Evolutionary conservation across 2,797 vertebrate genomes (phyloP), one percentile per base, ranked within the genome.

Genomic region (Paratrypauchen microcephalus): DNA sequence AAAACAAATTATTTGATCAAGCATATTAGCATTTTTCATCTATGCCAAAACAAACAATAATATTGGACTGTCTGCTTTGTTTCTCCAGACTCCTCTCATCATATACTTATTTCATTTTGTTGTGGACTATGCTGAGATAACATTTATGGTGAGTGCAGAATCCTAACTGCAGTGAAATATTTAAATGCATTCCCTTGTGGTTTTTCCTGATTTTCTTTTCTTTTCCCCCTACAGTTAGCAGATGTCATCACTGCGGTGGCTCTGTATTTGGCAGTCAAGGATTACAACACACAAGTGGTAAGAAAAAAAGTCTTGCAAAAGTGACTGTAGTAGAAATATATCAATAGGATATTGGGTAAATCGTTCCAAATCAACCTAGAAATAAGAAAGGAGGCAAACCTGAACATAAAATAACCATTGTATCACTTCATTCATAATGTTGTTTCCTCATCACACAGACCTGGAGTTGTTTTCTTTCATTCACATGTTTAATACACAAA

Each of bases 81-180:
- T 9, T 69, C 52, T 77, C 24, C 91, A 99, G 98, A 99, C 98
- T n/a, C 98, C 98, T 0, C 91, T 99, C 85, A 94, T 96, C 83
- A 95, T 99, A 86, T 99, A 99, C 91, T 91, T 97, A 80, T 99
- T 99, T 85, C 98, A 99, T 91, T 99, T 99, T 82, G 58, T 98
- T 82, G 92, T 97, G 84, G 98, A 99, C 82, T 98, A 98, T 64
- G 95, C 96, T 66, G 97, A 99, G 76, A 88, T 99, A 70, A 97
- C 97, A 11, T 99, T 98, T 79, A 97, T 98, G 93, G 98, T 99
- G 87, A 96, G 97, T 41, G 39, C 11, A 41, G 39, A 41, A 41
- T 13, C 3, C 39, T 41, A 13, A 41, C 41, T 16, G 89, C 21
- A 12, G 9, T 12, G 52, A 23, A 55, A 57, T 18, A 28, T 57